Base-by-base conservation (phyloP, 2,113 vertebrate genomes). In the Tragulus kanchil region DNA sequence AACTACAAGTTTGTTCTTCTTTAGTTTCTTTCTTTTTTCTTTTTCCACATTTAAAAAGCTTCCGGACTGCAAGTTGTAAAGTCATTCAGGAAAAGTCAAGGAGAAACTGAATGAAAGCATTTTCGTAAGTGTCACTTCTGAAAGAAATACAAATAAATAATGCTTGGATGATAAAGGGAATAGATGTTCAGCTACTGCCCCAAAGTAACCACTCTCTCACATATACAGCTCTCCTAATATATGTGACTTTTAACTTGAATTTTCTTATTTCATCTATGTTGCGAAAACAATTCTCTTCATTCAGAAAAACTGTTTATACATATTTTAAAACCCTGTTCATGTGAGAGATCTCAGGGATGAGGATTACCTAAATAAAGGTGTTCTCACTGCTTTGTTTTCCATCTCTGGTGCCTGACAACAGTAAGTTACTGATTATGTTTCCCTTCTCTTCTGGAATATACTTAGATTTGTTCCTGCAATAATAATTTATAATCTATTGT, bases 31-130 rank as follows among this genome's bases (percentile, higher is more conserved):
- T 77, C 73, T 77, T 45, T 52, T 77, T 77, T n/a, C n/a, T n/a
- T n/a, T n/a, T n/a, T n/a, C n/a, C n/a, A n/a, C n/a, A n/a, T n/a
- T n/a, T n/a, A n/a, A 69, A 64, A 69, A 64, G 21, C 45, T 62
- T 86, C 87, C 84, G 31, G 17, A 85, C 79, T 88, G 42, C 15
- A 84, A 88, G 23, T 62, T 90, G n/a, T 36, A 91, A 91, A 87
- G 91, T 71, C 16, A 75, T 62, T n/a, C 69, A 26, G 15, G 77
- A 93, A 91, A 84, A 59, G 19, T 78, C 61, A 87, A 81, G 31
- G 26, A 77, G 82, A 88, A 26, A 64, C 3, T 52, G 64, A 78
- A 91, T 26, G 31, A 91, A 91, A 45, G 6, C 9, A 79, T 91
- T 65, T 93, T 91, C 69, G 17, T 83, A 77, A 86, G 16, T 90